These are phyloP conservation scores for Halictus rubicundus DNA, from an alignment of 1,140 invertebrate genomes.

Conservation along the genomic window DNA sequence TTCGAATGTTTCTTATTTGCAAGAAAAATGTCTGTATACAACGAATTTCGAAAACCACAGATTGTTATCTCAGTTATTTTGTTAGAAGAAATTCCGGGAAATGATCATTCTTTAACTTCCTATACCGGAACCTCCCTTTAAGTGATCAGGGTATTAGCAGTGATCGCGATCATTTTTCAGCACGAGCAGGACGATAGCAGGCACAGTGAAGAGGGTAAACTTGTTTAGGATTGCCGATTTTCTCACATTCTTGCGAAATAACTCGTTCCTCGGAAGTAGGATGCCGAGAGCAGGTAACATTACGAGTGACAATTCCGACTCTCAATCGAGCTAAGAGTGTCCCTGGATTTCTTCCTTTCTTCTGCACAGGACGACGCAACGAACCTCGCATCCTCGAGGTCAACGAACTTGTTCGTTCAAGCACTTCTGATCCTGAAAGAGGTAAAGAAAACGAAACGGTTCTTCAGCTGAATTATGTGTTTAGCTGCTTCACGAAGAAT, in stretches of 20 bases:
- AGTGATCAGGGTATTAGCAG: neutral
- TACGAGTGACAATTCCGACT: neutral
- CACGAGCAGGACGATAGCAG: neutral
- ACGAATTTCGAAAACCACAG: no score
- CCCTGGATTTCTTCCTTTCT: neutral
- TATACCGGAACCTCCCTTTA: neutral
- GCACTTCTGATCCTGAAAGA: constrained; percentile 2
- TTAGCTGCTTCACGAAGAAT: no score
- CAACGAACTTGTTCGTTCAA: neutral
- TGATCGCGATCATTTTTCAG: neutral
- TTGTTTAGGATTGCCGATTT: constrained; percentile 1
- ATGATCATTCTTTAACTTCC: no score
- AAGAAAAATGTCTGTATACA: no score
- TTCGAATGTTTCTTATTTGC: no score
- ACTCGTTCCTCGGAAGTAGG: no score
- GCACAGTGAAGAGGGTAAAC: neutral
- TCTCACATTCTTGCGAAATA: neutral
- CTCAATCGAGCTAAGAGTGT: neutral
- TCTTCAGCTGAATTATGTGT: no score
- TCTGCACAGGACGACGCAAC: neutral
- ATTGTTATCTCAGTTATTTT: no score
- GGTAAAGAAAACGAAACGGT: neutral
- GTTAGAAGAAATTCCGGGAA: no score
- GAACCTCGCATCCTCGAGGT: neutral
- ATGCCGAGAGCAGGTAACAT: neutral